A percentile compares a stretch with the other conserved stretches of the same genome.
These are phyloP conservation scores for Aphyosemion australe DNA, from an alignment of 2,113 vertebrate species.

Conservation along the genomic window DNA sequence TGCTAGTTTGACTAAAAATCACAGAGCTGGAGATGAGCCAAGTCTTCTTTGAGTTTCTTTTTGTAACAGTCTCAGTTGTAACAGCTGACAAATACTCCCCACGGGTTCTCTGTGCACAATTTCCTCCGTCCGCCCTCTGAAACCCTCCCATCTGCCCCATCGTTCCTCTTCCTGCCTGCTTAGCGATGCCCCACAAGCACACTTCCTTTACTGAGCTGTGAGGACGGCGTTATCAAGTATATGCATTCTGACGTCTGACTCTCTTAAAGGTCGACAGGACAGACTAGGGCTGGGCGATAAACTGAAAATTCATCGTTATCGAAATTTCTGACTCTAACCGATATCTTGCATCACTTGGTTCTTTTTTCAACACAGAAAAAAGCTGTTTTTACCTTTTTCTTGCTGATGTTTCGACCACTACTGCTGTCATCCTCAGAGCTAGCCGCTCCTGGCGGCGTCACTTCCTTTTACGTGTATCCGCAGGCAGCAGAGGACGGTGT, in stretches of 20 bases:
- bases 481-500: too few relatives aligned
- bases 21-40: conserved; percentile 46
- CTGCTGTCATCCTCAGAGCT: too few relatives aligned
- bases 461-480: too few relatives aligned
- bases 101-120: conserved; percentile 21
- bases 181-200: conserved; percentile 7
- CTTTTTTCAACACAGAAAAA: too few relatives aligned
- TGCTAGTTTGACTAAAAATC: conserved; percentile 53
- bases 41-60: conserved; percentile 48
- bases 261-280: too few relatives aligned
- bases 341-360: too few relatives aligned
- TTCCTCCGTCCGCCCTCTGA: conserved; percentile 31
- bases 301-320: too few relatives aligned
- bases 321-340: too few relatives aligned
- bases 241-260: conserved; percentile 34
- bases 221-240: conserved; percentile 39
- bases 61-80: conserved; percentile 37
- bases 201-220: conserved; percentile 7
- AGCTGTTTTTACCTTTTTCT: too few relatives aligned
- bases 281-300: too few relatives aligned
- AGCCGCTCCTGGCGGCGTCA: too few relatives aligned
- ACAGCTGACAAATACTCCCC: conserved; percentile 62
- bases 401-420: too few relatives aligned
- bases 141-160: conserved; percentile 38
- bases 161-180: conserved; percentile 1